Percentiles rank a stretch among this genome's conserved stretches.
These are phyloP conservation scores for Drosophila pseudotalamancana DNA, from an alignment of 2,888 invertebrate species.

Conservation along the genomic window DNA sequence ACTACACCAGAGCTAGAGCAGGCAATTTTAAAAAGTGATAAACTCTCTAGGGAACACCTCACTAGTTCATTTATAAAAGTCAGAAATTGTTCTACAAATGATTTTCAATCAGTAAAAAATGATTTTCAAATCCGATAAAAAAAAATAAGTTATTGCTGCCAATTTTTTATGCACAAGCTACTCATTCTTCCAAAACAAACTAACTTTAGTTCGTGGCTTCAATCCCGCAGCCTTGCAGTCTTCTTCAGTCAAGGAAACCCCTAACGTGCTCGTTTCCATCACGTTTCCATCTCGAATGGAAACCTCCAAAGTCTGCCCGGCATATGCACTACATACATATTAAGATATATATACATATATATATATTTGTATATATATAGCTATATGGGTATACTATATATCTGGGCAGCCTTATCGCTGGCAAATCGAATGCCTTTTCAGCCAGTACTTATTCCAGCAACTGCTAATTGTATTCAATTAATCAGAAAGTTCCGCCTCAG, in stretches of 20 bases:
- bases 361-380: no score
- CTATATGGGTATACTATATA: no score
- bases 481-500: conserved; percentile 12
- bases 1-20: background rate
- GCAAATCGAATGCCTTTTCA: conserved; percentile 12
- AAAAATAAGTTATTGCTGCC: no score
- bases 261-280: background rate
- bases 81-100: background rate
- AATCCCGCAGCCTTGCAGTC: background rate
- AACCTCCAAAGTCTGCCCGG: conserved; percentile 6
- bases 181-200: background rate
- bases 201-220: no score
- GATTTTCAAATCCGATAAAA: no score
- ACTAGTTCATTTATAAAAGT: conserved; percentile 5
- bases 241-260: background rate
- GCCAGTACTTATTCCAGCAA: conserved; percentile 9
- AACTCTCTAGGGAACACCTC: background rate
- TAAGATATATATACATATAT: conserved; percentile 1
- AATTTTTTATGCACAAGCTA: no score
- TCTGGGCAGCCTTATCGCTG: conserved; percentile 30
- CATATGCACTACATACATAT: background rate
- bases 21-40: background rate
- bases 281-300: conserved; percentile 19
- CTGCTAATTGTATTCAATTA: conserved; percentile 43
- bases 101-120: no score